A percentile compares a stretch with the other conserved stretches of the same genome.
These are phyloP conservation scores for Thunnus thynnus DNA, from an alignment of 2,113 vertebrate species.

Conservation along the genomic window DNA sequence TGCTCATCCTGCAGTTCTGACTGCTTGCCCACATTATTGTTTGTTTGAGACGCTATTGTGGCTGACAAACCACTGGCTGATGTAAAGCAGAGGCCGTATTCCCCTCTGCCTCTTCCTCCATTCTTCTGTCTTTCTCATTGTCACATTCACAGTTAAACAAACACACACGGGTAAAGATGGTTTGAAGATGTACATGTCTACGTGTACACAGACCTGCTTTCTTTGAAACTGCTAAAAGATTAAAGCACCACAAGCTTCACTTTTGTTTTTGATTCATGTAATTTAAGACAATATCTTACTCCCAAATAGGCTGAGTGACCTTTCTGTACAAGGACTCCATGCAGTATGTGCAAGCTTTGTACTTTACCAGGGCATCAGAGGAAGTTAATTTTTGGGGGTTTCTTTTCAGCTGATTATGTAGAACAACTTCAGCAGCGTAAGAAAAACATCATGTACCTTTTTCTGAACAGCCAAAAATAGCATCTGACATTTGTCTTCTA, in stretches of 20 bases:
- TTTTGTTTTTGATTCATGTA: conserved; percentile 11
- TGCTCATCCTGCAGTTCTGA: conserved; percentile 13
- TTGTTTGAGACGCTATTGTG: conserved; percentile 9
- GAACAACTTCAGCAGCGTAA: too few species aligned
- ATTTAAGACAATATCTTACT: conserved; percentile 19
- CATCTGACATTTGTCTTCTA: neutral
- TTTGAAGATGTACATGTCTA: neutral
- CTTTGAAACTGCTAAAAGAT: conserved; percentile 18
- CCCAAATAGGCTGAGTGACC: neutral
- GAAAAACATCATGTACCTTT: neutral
- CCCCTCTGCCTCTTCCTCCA: neutral
- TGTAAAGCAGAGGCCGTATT: conserved; percentile 20
- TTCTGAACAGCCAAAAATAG: neutral
- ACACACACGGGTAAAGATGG: neutral
- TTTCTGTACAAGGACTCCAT: conserved; percentile 2
- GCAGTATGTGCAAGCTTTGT: neutral
- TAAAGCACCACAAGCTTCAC: neutral
- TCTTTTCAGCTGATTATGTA: too few species aligned
- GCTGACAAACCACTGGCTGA: neutral
- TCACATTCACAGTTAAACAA: neutral
- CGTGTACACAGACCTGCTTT: neutral
- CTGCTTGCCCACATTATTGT: neutral
- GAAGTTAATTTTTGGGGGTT: neutral
- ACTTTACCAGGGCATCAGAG: neutral
- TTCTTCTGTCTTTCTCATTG: neutral